Evolutionary conservation across 2,797 vertebrate genomes (phyloP), one percentile per base, ranked within the genome.

Genomic region (Lates japonicus): DNA sequence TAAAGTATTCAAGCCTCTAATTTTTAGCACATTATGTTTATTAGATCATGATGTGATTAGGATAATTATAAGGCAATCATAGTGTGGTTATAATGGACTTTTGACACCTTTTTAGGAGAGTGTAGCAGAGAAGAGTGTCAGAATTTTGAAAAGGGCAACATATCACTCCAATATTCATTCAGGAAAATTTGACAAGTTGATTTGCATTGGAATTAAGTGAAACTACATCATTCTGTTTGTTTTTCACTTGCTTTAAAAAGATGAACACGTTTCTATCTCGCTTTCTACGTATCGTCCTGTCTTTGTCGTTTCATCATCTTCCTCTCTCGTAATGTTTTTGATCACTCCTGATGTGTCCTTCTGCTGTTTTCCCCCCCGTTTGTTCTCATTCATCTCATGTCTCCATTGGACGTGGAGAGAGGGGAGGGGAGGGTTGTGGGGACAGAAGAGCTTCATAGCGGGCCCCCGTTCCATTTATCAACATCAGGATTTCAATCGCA

Each of bases 11-110:
- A 86, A 76, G 41, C 72, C 70, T 75, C 65, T 83, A 70, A 84
- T 88, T 89, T 84, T 88, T 80, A 82, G 80, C 77, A 78, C 87
- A 90, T 91, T 88, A 88, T 83, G 77, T 88, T 90, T 92, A 91
- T 90, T 90, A 90, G 84, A 83, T 90, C 76, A 85, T 82, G 76
- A 86, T 87, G 84, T 83, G 79, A 89, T 89, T 85, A 74, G 84
- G 82, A 55, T 91, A 85, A 89, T 88, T 77, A 76, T 59, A 64
- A 78, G 70, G 73, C 52, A 84, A 58, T 83, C 62, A 41, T 44
- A 20, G 57, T 39, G 70, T 70, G 74, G 29, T 80, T 81, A 54
- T 83, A 80, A 76, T 78, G 74, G 60, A 58, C 70, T 83, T 87
- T 76, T 83, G 29, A 73, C 68, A 75, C 41, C n/a, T 84, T 85